Conservation (phyloP, 2,797 vertebrate genomes). For the Acanthis flammea region DNA sequence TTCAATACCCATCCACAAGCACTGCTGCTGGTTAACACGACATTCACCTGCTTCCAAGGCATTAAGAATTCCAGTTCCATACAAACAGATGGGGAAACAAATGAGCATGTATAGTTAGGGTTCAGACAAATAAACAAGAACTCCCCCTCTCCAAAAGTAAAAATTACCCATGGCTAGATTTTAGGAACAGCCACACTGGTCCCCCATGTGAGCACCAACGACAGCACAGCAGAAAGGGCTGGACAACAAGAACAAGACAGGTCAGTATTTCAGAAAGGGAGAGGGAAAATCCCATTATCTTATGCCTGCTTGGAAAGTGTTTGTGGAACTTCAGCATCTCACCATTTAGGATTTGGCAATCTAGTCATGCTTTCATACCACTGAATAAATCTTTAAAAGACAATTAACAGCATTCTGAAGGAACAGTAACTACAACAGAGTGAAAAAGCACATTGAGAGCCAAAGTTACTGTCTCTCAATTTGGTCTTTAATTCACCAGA, state of each 20-base stretch:
- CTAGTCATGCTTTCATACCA: background rate
- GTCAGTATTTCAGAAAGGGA: background rate
- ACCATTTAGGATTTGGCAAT: background rate
- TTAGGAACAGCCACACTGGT: background rate
- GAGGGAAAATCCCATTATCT: background rate
- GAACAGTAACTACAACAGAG: background rate
- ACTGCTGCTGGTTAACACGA: fast-evolving
- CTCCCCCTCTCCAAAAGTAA: fast-evolving
- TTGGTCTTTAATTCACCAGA: background rate
- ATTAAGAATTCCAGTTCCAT: background rate
- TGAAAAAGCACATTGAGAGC: background rate
- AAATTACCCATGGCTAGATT: background rate
- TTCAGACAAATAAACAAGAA: background rate
- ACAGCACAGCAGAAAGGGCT: background rate
- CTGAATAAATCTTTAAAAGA: background rate
- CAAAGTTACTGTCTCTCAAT: background rate
- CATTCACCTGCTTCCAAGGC: background rate
- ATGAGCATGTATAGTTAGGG: fast-evolving
- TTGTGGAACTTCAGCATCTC: background rate
- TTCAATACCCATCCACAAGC: background rate
- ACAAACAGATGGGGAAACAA: background rate
- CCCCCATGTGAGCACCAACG: fast-evolving
- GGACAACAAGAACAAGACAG: background rate
- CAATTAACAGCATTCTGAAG: background rate
- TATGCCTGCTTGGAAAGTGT: background rate